phyloP scores from a whole-genome alignment of 1,140 invertebrate species.

The Nymphalis io region DNA sequence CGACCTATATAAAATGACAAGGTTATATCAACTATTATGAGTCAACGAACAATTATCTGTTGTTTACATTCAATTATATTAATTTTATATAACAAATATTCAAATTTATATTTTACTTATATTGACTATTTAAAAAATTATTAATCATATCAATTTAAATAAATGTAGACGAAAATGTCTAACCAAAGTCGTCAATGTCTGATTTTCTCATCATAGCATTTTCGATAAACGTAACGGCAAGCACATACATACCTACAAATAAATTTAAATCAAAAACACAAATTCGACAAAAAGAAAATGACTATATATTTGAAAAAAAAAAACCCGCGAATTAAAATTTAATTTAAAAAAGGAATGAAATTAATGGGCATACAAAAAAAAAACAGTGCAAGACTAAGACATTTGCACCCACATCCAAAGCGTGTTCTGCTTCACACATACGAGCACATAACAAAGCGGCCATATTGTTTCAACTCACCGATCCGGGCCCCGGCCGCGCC shows the following conservation, averaged over 20 bases:
- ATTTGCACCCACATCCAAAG: slow-evolving; percentile 58
- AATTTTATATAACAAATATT: no score
- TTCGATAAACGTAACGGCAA: slow-evolving; percentile 60
- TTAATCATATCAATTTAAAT: neutral
- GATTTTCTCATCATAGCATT: slow-evolving; percentile 57
- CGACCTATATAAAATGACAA: slow-evolving; percentile 30
- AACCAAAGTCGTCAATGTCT: slow-evolving; percentile 63
- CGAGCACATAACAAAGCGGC: slow-evolving; percentile 52
- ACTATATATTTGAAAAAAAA: slow-evolving; percentile 10
- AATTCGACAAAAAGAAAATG: neutral
- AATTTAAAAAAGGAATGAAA: neutral
- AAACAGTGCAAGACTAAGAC: slow-evolving; percentile 35
- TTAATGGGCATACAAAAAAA: neutral
- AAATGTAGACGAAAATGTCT: slow-evolving; percentile 32
- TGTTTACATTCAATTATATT: slow-evolving; percentile 13
- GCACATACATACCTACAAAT: slow-evolving; percentile 62
- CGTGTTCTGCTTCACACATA: slow-evolving; percentile 42
- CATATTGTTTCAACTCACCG: slow-evolving; percentile 74
- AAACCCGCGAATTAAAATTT: slow-evolving; percentile 6
- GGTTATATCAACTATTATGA: slow-evolving; percentile 27
- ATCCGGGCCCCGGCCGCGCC: slow-evolving; percentile 79
- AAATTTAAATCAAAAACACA: neutral
- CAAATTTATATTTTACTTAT: neutral
- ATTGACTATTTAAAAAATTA: neutral
- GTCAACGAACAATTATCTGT: slow-evolving; percentile 34